Conservation (phyloP, 2,797 vertebrate genomes). For the Hypotaenidia okinawae region DNA sequence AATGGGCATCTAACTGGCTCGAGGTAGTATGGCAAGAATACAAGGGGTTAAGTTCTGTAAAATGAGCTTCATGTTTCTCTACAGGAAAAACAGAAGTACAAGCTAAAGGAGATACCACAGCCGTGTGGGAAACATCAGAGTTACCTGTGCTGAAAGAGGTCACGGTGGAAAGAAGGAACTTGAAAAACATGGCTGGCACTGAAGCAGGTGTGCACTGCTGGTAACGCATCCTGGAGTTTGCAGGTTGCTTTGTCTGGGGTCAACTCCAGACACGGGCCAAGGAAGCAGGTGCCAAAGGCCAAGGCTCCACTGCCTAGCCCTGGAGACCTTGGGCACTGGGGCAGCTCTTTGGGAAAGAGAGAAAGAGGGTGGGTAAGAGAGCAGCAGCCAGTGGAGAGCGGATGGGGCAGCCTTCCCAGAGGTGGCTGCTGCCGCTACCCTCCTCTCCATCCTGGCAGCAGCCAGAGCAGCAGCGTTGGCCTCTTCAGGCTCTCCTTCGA, state of each 20-base stretch:
- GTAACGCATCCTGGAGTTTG: neutral
- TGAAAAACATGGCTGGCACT: neutral
- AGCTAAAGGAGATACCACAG: neutral
- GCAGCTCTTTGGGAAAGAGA: neutral
- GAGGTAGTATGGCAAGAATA: neutral
- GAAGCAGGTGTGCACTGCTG: neutral
- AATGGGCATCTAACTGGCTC: neutral
- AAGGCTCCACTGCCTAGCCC: neutral
- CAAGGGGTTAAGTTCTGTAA: neutral
- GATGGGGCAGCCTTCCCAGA: neutral
- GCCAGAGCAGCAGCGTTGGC: neutral
- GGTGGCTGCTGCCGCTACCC: neutral
- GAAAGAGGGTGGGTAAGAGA: fast-evolving
- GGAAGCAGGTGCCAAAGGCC: neutral
- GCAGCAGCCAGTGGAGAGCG: fast-evolving
- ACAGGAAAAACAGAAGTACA: neutral
- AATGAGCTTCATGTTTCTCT: neutral
- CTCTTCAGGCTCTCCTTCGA: neutral
- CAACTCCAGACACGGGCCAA: neutral
- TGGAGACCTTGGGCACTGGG: neutral
- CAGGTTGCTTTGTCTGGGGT: neutral
- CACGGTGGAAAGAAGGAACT: neutral
- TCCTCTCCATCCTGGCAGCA: neutral
- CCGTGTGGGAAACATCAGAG: neutral
- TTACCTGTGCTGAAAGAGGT: neutral